Percentiles rank a stretch among this genome's conserved stretches.
These are phyloP conservation scores for Cactoblastis cactorum DNA, from an alignment of 2,888 invertebrate species.

Conservation along the genomic window DNA sequence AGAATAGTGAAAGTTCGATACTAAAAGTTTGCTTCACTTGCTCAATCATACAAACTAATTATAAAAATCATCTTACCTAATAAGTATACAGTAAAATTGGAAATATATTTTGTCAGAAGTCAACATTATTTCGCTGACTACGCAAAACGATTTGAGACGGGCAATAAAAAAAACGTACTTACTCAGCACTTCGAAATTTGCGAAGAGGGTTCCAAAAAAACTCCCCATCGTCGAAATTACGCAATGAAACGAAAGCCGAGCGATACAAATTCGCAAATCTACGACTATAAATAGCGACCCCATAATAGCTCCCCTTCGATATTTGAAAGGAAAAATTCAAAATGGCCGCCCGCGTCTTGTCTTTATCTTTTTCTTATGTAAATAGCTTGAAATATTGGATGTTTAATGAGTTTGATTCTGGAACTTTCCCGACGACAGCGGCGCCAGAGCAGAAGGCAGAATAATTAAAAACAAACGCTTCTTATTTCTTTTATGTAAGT, in stretches of 20 bases:
- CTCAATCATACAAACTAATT: too few relatives aligned
- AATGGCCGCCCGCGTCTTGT: slow-evolving; percentile 70
- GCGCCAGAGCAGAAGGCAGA: slow-evolving; percentile 34
- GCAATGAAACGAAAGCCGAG: slow-evolving; percentile 70
- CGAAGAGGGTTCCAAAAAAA: slow-evolving; percentile 35
- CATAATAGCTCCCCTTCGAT: slow-evolving; percentile 57
- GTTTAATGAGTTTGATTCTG: slow-evolving; percentile 71
- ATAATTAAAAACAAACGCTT: neutral
- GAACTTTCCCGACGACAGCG: slow-evolving; percentile 62
- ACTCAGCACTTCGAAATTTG: slow-evolving; percentile 32
- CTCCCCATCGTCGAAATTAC: slow-evolving; percentile 48
- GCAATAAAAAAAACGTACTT: slow-evolving; percentile 35
- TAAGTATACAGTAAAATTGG: too few relatives aligned
- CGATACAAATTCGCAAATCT: slow-evolving; percentile 56
- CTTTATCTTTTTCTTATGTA: slow-evolving; percentile 78
- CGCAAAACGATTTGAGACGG: slow-evolving; percentile 9
- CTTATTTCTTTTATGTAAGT: neutral
- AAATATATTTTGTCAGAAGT: neutral
- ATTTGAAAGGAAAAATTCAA: slow-evolving; percentile 58
- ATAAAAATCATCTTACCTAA: too few relatives aligned
- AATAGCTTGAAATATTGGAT: slow-evolving; percentile 60
- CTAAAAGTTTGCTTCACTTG: too few relatives aligned
- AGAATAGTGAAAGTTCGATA: too few relatives aligned
- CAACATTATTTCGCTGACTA: slow-evolving; percentile 1
- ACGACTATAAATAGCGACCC: slow-evolving; percentile 46